Percentiles rank a stretch among this genome's conserved stretches.
These are phyloP conservation scores for Falco rusticolus DNA, from an alignment of 2,797 vertebrate genomes.

Conservation along the genomic window DNA sequence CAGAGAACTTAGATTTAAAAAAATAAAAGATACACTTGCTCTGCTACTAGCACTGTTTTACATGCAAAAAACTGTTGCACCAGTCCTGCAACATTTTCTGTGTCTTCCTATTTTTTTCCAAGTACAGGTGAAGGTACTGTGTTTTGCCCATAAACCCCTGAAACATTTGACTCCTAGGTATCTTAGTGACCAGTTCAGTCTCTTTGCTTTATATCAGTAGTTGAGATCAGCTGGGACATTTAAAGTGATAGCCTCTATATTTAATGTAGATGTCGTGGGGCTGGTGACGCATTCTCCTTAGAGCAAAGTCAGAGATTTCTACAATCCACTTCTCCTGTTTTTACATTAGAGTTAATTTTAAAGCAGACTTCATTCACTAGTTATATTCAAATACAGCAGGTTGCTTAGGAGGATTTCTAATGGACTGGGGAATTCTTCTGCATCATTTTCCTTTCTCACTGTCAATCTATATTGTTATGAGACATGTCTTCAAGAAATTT, in stretches of 20 bases:
- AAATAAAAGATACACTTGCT: neutral
- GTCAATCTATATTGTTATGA: neutral
- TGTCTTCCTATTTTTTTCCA: neutral
- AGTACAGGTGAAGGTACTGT: neutral
- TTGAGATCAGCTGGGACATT: neutral
- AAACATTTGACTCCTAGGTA: neutral
- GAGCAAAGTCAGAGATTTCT: neutral
- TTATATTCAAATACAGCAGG: neutral
- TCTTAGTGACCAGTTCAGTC: neutral
- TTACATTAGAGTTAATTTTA: neutral
- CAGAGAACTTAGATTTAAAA: neutral
- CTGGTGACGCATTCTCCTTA: neutral
- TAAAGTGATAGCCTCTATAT: slow-evolving; percentile 17
- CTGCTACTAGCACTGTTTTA: neutral
- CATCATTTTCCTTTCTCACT: neutral
- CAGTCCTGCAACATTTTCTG: neutral
- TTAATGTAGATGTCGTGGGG: slow-evolving; percentile 16
- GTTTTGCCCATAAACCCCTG: neutral
- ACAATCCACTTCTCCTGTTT: neutral
- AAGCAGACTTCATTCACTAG: neutral
- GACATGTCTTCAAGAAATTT: neutral
- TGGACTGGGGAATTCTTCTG: neutral
- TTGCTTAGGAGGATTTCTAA: neutral
- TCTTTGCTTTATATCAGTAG: neutral
- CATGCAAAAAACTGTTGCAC: neutral